Conservation (phyloP, 2,113 vertebrate species). For the Epinephelus lanceolatus region DNA sequence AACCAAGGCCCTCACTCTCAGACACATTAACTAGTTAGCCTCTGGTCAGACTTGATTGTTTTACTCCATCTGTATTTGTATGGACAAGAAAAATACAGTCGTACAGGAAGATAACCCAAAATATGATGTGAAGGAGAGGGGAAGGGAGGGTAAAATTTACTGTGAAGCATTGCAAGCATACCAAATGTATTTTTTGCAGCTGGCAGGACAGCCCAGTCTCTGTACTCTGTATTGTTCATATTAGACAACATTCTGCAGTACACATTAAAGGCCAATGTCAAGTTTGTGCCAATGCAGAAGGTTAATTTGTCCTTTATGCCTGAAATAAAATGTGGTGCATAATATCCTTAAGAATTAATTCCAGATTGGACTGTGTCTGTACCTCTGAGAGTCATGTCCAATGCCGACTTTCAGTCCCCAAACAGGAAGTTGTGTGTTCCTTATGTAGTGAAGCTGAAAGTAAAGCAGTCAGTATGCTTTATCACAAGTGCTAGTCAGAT, state of each 20-base stretch:
- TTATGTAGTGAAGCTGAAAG: background rate
- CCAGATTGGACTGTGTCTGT: background rate
- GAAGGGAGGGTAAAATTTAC: background rate
- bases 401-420: background rate
- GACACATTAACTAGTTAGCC: background rate
- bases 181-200: no score
- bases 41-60: background rate
- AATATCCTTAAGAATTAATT: background rate
- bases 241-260: background rate
- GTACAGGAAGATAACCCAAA: background rate
- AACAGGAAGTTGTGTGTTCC: background rate
- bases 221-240: no score
- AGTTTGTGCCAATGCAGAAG: background rate
- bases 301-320: background rate
- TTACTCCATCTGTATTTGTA: background rate
- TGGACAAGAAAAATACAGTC: background rate
- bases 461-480: background rate
- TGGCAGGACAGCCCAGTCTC: no score
- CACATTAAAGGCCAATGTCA: background rate
- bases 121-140: background rate
- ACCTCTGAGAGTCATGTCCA: background rate
- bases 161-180: background rate
- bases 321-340: background rate
- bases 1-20: conserved; percentile 38
- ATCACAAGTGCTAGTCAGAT: background rate